A percentile compares a stretch with the other conserved stretches of the same genome.
Conservation (phyloP, 2,797 vertebrate species). For the Monodelphis domestica region DNA sequence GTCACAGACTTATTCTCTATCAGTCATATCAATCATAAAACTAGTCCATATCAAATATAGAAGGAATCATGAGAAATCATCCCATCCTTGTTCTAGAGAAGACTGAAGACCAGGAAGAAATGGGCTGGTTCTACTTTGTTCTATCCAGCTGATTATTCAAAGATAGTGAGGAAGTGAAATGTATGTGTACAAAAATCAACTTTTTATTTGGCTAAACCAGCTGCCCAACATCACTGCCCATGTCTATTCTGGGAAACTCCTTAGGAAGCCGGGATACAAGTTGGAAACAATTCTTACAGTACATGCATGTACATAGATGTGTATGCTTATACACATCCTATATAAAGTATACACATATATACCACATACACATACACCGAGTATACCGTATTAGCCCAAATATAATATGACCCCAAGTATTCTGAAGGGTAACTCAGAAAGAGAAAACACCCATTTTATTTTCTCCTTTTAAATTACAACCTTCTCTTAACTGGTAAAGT, state of each 20-base stretch:
- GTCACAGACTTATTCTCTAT: background rate
- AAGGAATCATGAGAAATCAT: background rate
- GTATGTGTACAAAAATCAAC: background rate
- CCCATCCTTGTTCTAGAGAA: background rate
- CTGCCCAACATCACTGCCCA: background rate
- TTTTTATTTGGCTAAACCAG: background rate
- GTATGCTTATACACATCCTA: background rate
- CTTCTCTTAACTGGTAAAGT: no score
- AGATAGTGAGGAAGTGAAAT: background rate
- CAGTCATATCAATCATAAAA: background rate
- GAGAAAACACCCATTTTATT: no score
- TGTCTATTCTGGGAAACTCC: background rate
- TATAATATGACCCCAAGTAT: no score
- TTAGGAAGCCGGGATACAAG: background rate
- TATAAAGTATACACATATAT: no score
- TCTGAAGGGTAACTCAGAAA: no score
- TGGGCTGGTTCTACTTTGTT: background rate
- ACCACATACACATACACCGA: no score
- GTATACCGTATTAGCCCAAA: no score
- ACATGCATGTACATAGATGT: background rate
- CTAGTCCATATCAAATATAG: background rate
- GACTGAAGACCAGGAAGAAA: background rate
- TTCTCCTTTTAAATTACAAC: no score
- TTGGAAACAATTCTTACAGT: background rate
- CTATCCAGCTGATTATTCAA: background rate